Conservation (phyloP, 2,888 invertebrate genomes). For the Petrophora chlorosata region DNA sequence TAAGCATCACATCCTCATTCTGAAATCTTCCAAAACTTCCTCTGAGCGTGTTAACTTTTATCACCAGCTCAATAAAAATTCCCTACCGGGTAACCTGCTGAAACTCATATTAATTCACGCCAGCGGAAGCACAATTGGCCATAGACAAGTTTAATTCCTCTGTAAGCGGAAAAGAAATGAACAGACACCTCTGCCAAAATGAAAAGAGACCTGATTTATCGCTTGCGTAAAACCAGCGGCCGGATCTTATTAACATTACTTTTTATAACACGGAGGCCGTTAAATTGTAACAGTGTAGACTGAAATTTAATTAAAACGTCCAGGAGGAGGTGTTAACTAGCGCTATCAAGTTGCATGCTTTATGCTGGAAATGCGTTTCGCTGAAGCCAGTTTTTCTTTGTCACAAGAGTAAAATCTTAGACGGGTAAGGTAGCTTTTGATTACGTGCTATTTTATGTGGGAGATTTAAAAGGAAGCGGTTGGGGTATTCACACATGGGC, state of each 20-base stretch:
- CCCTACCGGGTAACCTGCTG: conserved; percentile 21
- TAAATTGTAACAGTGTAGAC: conserved; percentile 78
- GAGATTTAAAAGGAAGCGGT: no score
- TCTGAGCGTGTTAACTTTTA: conserved; percentile 15
- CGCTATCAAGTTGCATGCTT: conserved; percentile 63
- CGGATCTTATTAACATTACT: conserved; percentile 81
- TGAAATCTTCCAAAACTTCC: conserved; percentile 6
- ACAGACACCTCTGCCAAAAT: conserved; percentile 75
- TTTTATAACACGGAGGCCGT: conserved; percentile 75
- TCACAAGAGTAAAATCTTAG: conserved; percentile 19
- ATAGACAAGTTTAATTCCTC: conserved; percentile 75
- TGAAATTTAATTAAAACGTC: conserved; percentile 80
- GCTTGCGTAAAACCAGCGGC: conserved; percentile 68
- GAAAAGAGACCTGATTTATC: conserved; percentile 79
- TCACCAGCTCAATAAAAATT: conserved; percentile 22
- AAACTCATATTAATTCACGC: conserved; percentile 54
- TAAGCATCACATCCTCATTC: neutral
- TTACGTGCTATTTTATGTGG: no score
- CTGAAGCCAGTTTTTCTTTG: conserved; percentile 36
- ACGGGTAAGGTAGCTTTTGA: neutral
- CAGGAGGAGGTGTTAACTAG: conserved; percentile 72
- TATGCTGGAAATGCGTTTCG: conserved; percentile 46
- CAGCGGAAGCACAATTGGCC: conserved; percentile 61
- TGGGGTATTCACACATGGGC: no score
- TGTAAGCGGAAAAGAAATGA: conserved; percentile 72